Evolutionary conservation across 2,888 invertebrate species (phyloP).

Genomic region (Eucera pruinosa): DNA sequence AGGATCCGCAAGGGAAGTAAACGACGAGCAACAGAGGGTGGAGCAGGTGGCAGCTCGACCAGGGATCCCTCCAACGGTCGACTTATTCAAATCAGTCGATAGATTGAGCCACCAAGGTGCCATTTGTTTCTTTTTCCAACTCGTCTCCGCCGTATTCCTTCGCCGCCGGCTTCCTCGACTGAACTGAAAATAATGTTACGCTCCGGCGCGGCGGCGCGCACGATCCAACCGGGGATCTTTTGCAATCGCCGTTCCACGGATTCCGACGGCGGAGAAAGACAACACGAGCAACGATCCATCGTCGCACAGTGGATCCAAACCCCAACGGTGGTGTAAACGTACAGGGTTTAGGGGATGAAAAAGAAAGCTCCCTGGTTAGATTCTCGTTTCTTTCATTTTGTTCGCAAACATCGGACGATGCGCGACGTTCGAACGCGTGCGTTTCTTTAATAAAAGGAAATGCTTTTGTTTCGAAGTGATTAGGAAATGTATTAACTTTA

Average conservation of each 20-base stretch:
- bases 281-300: too few relatives aligned
- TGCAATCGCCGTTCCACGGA: conserved; percentile 11
- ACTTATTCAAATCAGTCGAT: conserved; percentile 80
- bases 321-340: too few relatives aligned
- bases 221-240: conserved; percentile 6
- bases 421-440: too few relatives aligned
- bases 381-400: too few relatives aligned
- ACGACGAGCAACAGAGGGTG: conserved; percentile 43
- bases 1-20: conserved; percentile 32
- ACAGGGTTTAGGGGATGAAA: too few relatives aligned
- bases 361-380: too few relatives aligned
- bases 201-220: conserved; percentile 24
- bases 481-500: too few relatives aligned
- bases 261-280: background rate
- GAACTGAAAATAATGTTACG: conserved; percentile 61
- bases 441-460: too few relatives aligned
- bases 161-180: conserved; percentile 37
- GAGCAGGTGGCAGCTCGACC: conserved; percentile 31
- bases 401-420: too few relatives aligned
- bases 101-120: conserved; percentile 77
- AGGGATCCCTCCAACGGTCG: conserved; percentile 62
- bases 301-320: too few relatives aligned
- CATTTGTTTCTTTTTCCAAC: conserved; percentile 77
- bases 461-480: too few relatives aligned
- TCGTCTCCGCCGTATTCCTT: conserved; percentile 48